Evolutionary conservation across 2,797 vertebrate species (phyloP).

Genomic region (Scarus forsteni): DNA sequence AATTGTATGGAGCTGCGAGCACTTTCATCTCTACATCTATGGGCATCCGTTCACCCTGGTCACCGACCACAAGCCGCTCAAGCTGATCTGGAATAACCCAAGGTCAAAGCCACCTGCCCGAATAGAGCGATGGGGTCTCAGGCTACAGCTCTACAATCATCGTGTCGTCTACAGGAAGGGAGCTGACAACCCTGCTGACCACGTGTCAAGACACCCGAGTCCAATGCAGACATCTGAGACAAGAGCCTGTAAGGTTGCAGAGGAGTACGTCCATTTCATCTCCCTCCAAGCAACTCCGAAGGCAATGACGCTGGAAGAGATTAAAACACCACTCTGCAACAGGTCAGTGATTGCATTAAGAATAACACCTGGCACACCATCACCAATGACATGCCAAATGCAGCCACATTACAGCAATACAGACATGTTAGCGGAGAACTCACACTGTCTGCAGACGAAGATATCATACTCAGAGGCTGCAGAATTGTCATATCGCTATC

Average conservation of each 20-base stretch:
- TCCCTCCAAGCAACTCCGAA: neutral
- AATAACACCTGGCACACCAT: too few species aligned
- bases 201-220: slow-evolving; percentile 36
- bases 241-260: slow-evolving; percentile 30
- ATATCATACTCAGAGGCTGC: too few species aligned
- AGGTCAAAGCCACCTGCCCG: slow-evolving; percentile 37
- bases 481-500: too few species aligned
- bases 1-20: slow-evolving; percentile 54
- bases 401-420: too few species aligned
- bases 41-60: slow-evolving; percentile 38
- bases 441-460: too few species aligned
- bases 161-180: slow-evolving; percentile 34
- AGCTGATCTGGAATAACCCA: slow-evolving; percentile 54
- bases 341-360: too few species aligned
- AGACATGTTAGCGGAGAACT: too few species aligned
- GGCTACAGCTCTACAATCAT: slow-evolving; percentile 42
- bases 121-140: slow-evolving; percentile 43
- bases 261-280: slow-evolving; percentile 50
- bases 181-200: slow-evolving; percentile 41
- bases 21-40: slow-evolving; percentile 54
- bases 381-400: too few species aligned
- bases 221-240: neutral
- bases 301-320: too few species aligned
- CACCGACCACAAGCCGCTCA: slow-evolving; percentile 48
- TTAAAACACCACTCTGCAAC: too few species aligned